Base-by-base conservation (phyloP, 2,888 invertebrate genomes). In the Parnassius apollo region DNA sequence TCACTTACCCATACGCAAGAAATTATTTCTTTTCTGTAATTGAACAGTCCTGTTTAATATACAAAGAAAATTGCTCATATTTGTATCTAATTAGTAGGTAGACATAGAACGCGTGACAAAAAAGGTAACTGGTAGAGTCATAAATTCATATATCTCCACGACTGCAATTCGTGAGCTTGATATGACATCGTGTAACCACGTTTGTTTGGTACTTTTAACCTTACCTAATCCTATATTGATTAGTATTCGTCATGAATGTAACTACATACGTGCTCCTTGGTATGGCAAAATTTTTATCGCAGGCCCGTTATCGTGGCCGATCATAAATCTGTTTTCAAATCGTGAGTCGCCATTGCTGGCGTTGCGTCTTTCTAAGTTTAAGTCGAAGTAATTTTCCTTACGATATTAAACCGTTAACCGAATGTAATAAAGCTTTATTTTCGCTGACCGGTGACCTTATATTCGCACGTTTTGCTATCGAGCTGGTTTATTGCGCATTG, bases 291-390 rank as follows among this genome's bases (percentile, higher is more conserved):
- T 85, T 91, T 91, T 91, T 91, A 91, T 91, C 90, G 90, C 88
- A 80, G 83, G 78, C 80, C 89, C 91, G 90, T 91, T 91, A 91
- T 91, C 91, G 91, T 85, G 77, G 82, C 76, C 84, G 88, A 91
- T 89, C 91, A 90, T 91, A 91, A 91, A 91, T 91, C 89, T 88
- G 88, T 89, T 91, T 91, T 90, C 84, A 82, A 91, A 88, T 90
- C 89, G 88, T 88, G 86, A 88, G 83, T 87, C 85, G 87, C 87
- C 83, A 81, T 82, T 76, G 75, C 76, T 79, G 71, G 77, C 77
- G 73, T 74, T 68, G 75, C 76, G 74, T 73, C 77, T 75, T 75
- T 80, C 78, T 80, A 77, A 82, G 76, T 78, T 78, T 71, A 70
- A 64, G 48, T 51, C 48, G 51, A 56, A 52, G 57, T 59, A 55